phyloP scores from a whole-genome alignment of 1,140 invertebrate species.

The Drosophila repletoides region DNA sequence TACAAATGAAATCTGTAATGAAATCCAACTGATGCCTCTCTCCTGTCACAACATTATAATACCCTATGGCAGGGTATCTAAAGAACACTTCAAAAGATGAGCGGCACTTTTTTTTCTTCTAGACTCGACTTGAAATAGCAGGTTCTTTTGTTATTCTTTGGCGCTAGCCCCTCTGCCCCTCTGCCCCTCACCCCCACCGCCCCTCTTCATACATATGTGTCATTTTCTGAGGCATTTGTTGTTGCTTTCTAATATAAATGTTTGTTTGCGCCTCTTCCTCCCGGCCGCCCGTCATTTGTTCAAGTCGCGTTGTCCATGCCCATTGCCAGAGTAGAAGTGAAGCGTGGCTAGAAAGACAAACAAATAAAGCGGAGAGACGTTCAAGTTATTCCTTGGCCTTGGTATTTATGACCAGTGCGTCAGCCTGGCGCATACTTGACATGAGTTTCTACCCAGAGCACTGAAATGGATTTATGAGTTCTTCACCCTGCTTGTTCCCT shows the following conservation, averaged over 20 bases:
- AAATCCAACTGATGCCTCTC: too few relatives aligned
- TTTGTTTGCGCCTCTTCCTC: conserved; percentile 48
- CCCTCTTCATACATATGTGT: conserved; percentile 6
- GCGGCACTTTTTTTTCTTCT: not conserved
- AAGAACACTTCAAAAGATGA: conserved; percentile 4
- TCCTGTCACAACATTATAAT: too few relatives aligned
- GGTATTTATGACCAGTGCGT: conserved; percentile 66
- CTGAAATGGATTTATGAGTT: conserved; percentile 33
- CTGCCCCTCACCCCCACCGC: not conserved
- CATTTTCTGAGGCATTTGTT: conserved; percentile 32
- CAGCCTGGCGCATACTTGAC: conserved; percentile 58
- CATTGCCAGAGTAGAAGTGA: conserved; percentile 22
- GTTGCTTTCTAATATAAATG: conserved; percentile 52
- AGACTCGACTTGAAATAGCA: conserved; percentile 21
- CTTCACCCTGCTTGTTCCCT: not conserved
- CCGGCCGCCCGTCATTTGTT: not conserved
- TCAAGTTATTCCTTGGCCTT: conserved; percentile 71
- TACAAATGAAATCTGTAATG: not conserved
- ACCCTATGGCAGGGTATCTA: not conserved
- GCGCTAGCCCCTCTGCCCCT: not conserved
- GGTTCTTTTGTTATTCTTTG: conserved; percentile 11
- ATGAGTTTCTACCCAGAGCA: conserved; percentile 22
- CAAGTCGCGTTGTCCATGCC: conserved; percentile 19
- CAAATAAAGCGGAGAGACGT: conserved; percentile 65
- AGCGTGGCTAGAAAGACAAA: conserved; percentile 55